Conservation (phyloP, 2,797 vertebrate genomes). For the Cichlasoma orientale region DNA sequence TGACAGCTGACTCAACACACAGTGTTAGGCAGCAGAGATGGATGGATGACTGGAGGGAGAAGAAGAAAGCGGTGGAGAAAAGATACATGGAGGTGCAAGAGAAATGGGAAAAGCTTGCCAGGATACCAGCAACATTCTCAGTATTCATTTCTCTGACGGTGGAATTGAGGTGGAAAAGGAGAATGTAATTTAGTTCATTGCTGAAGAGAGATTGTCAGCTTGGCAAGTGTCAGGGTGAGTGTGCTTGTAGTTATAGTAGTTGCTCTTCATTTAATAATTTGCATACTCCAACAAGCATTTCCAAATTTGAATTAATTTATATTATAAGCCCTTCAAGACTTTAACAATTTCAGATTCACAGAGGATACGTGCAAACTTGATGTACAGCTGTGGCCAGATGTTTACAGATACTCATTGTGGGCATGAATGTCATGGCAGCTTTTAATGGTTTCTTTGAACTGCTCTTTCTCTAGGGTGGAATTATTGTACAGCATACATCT, state of each 20-base stretch:
- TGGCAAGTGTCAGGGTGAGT: neutral
- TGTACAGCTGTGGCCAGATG: neutral
- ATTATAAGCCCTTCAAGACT: neutral
- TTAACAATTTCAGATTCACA: neutral
- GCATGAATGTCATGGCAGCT: too few relatives aligned
- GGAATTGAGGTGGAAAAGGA: neutral
- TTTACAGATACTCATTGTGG: too few relatives aligned
- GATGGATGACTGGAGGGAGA: conserved; percentile 57
- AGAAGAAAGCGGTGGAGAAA: conserved; percentile 19
- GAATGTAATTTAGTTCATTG: neutral
- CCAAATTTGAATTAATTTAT: neutral
- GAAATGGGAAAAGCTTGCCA: conserved; percentile 3
- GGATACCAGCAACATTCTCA: conserved; percentile 18
- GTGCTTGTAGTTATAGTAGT: neutral
- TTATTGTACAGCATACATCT: too few relatives aligned
- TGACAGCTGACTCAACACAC: conserved; percentile 70
- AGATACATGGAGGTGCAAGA: conserved; percentile 31
- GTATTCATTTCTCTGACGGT: conserved; percentile 16
- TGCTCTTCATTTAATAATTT: neutral
- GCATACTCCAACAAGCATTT: neutral
- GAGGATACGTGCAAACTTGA: neutral
- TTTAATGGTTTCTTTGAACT: too few relatives aligned
- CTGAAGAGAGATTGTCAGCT: neutral
- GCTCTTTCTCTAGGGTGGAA: too few relatives aligned
- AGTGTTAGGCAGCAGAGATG: conserved; percentile 50